Evolutionary conservation across 1,140 invertebrate genomes (phyloP).

Genomic region (Augochlora pura): DNA sequence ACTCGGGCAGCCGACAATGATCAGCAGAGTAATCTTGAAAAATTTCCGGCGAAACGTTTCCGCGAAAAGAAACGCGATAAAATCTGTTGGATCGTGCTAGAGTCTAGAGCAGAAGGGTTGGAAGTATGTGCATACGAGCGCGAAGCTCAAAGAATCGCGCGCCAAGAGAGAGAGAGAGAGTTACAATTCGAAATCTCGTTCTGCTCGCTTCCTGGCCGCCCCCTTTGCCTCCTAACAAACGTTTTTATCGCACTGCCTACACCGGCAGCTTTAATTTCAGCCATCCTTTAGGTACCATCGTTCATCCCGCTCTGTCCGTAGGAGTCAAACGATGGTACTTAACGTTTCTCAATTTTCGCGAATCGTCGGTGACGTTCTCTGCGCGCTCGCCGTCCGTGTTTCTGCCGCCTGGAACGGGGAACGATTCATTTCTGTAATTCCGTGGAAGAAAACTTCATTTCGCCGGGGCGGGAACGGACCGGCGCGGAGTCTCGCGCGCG

Average conservation of each 20-base stretch:
- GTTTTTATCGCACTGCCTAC: background rate
- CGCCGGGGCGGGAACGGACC: too few species aligned
- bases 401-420: background rate
- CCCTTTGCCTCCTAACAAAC: background rate
- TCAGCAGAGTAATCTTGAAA: too few species aligned
- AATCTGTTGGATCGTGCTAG: background rate
- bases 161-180: too few species aligned
- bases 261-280: background rate
- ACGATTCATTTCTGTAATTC: background rate
- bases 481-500: too few species aligned
- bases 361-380: background rate
- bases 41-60: too few species aligned
- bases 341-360: conserved; percentile 1
- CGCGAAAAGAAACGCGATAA: background rate
- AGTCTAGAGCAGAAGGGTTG: background rate
- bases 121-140: background rate
- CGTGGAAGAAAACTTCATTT: too few species aligned
- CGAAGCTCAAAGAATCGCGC: background rate
- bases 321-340: background rate
- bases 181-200: background rate
- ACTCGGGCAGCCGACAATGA: too few species aligned
- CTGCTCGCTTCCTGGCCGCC: background rate
- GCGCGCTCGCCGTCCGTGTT: background rate
- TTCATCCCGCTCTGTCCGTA: background rate
- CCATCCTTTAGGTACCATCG: background rate